These are phyloP conservation scores for Aphidius gifuensis DNA, from an alignment of 1,140 invertebrate species.

Conservation along the genomic window DNA sequence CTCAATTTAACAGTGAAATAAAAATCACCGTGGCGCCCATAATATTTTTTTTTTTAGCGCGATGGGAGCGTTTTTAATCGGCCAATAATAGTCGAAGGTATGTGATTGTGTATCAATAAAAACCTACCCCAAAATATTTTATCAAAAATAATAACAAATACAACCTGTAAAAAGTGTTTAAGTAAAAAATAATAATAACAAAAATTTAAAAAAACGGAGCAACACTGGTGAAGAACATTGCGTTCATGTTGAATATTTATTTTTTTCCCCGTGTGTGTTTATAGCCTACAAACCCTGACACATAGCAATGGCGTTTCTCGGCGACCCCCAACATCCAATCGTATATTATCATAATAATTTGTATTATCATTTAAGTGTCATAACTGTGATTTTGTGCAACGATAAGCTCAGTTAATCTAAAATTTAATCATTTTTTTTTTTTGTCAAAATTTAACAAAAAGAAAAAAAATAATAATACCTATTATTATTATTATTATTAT, in stretches of 20 bases:
- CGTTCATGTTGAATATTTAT: constrained; percentile 16
- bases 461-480: no score
- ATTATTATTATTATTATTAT: no score
- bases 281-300: constrained; percentile 51
- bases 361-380: neutral
- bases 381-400: neutral
- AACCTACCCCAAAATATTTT: neutral
- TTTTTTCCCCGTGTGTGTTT: constrained; percentile 39
- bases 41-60: constrained; percentile 25
- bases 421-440: no score
- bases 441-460: no score
- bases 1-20: constrained; percentile 38
- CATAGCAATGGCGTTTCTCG: constrained; percentile 33
- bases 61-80: constrained; percentile 37
- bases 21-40: constrained; percentile 39
- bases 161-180: no score
- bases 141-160: neutral
- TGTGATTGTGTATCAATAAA: constrained; percentile 19
- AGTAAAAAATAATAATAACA: neutral
- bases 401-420: no score
- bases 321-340: constrained; percentile 25
- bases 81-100: constrained; percentile 41
- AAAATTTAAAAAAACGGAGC: constrained; percentile 16
- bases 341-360: constrained; percentile 23
- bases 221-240: neutral